Conservation (phyloP, 2,888 invertebrate species). For the Tholera decimalis region DNA sequence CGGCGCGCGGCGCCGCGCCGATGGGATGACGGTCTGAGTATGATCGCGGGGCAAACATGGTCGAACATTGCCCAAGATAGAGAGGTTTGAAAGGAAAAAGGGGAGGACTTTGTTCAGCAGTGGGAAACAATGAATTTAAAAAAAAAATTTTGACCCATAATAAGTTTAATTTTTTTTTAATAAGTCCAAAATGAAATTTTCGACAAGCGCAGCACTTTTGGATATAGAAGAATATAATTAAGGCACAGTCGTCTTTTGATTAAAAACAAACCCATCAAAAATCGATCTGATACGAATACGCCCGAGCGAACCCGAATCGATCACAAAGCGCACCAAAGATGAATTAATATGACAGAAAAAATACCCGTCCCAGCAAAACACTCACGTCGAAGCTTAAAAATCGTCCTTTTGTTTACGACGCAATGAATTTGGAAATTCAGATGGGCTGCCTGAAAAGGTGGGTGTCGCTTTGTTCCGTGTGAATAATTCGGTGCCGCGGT, state of each 20-base stretch:
- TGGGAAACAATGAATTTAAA: too few relatives aligned
- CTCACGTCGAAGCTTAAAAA: constrained; percentile 78
- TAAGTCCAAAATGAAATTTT: too few relatives aligned
- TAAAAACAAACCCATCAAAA: constrained; percentile 13
- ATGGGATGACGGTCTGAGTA: too few relatives aligned
- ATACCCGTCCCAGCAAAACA: constrained; percentile 64
- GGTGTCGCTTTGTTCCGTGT: constrained; percentile 81
- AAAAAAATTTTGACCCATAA: too few relatives aligned
- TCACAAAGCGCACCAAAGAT: constrained; percentile 65
- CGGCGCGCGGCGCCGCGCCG: too few relatives aligned
- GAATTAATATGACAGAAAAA: constrained; percentile 75
- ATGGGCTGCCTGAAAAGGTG: constrained; percentile 82
- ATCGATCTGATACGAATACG: constrained; percentile 30
- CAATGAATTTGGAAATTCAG: constrained; percentile 85
- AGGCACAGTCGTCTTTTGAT: neutral
- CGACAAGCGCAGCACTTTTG: too few relatives aligned
- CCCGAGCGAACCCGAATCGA: constrained; percentile 49
- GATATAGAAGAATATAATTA: neutral
- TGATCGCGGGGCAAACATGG: too few relatives aligned
- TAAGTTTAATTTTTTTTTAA: too few relatives aligned
- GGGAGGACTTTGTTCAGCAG: too few relatives aligned
- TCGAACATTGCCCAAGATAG: too few relatives aligned
- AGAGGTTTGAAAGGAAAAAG: too few relatives aligned
- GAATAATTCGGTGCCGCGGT: constrained; percentile 76
- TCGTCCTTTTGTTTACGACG: constrained; percentile 84